Percentiles rank a stretch among this genome's conserved stretches.
Conservation (phyloP, 2,888 invertebrate species). For the Micoletzkya japonica region DNA sequence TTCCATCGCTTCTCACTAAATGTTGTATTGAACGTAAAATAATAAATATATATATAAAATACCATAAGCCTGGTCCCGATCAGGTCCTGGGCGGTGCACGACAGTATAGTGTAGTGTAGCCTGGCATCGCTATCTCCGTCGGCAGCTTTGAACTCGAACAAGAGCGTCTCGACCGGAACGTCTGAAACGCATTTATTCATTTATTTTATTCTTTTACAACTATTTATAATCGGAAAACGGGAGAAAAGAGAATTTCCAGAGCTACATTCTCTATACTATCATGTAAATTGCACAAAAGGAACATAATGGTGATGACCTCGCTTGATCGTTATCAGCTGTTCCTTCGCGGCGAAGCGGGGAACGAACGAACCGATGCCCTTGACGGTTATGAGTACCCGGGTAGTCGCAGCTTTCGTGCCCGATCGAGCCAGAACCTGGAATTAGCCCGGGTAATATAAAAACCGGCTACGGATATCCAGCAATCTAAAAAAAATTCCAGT, state of each 20-base stretch:
- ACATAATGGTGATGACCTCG: neutral
- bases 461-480: neutral
- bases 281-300: neutral
- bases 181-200: neutral
- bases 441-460: too few relatives aligned
- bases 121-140: slow-evolving; percentile 8
- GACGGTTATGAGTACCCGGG: slow-evolving; percentile 3
- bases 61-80: too few relatives aligned
- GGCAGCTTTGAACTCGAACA: slow-evolving; percentile 9
- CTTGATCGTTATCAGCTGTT: neutral
- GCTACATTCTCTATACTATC: neutral
- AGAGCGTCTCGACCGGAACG: slow-evolving; percentile 3
- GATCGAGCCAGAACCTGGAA: slow-evolving; percentile 13
- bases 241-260: neutral
- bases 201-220: neutral
- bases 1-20: too few relatives aligned
- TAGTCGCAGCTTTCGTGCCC: neutral
- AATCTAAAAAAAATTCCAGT: neutral
- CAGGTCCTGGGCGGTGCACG: slow-evolving; percentile 19
- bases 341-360: slow-evolving; percentile 9
- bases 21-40: too few relatives aligned
- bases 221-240: neutral
- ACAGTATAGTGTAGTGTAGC: slow-evolving; percentile 5
- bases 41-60: too few relatives aligned
- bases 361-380: slow-evolving; percentile 21